phyloP scores from a whole-genome alignment of 2,797 vertebrate genomes.

The Pelobates cultripes region DNA sequence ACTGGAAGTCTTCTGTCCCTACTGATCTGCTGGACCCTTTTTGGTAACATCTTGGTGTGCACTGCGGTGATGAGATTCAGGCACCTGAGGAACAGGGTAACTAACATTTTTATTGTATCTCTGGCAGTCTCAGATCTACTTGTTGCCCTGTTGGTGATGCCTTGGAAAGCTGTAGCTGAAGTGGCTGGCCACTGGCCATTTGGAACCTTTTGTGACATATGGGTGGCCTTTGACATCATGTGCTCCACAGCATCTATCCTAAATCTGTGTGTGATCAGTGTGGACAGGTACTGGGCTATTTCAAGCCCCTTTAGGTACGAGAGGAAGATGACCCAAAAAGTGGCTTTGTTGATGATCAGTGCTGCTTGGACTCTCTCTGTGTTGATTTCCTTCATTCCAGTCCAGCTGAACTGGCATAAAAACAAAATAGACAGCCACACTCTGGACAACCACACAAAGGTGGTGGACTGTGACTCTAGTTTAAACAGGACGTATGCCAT shows the following conservation, averaged over 20 bases:
- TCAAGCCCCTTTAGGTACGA: constrained; percentile 93
- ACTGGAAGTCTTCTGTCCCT: constrained; percentile 83
- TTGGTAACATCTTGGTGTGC: constrained; percentile 92
- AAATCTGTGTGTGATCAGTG: constrained; percentile 91
- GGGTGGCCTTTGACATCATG: constrained; percentile 98
- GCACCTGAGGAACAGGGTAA: constrained; percentile 88
- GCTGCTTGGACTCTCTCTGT: constrained; percentile 89
- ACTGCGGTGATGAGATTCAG: constrained; percentile 85
- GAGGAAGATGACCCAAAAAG: constrained; percentile 89
- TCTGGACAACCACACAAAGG: constrained; percentile 34
- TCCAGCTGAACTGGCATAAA: constrained; percentile 94
- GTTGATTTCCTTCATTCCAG: constrained; percentile 94
- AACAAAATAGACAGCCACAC: constrained; percentile 60
- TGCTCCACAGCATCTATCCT: constrained; percentile 97
- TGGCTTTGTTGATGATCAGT: constrained; percentile 89
- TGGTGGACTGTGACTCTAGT: constrained; percentile 83
- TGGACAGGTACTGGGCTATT: constrained; percentile 96
- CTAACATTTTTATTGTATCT: constrained; percentile 92
- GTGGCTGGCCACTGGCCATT: constrained; percentile 95
- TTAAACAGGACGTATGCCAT: constrained; percentile 92
- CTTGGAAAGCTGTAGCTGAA: constrained; percentile 93
- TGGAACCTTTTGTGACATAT: constrained; percentile 89
- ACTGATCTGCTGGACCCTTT: constrained; percentile 89
- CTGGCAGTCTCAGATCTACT: constrained; percentile 91
- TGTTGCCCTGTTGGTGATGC: constrained; percentile 93